Base-by-base conservation (phyloP, 2,113 vertebrate genomes). In the Pachyramphus minor region DNA sequence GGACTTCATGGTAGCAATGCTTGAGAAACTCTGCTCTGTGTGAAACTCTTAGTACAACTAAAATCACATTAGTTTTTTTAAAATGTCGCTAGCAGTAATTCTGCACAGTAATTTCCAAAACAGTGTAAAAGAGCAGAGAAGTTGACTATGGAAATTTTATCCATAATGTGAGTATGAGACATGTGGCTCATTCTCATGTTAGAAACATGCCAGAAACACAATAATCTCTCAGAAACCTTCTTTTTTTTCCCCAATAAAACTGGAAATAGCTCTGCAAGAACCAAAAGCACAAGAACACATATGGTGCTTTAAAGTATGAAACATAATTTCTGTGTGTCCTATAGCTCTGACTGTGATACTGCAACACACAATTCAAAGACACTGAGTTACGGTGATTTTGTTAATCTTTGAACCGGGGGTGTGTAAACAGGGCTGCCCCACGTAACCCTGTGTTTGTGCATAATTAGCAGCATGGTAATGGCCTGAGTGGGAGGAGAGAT, bases 1-100 rank as follows among this genome's bases (percentile, higher is more conserved):
- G 30, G 41, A 84, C 60, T 17, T 28, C 30, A 45, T 79, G 49
- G 62, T 24, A 90, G 49, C 44, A 87, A 45, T 73, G 58, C 37
- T 55, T 92, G 76, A 76, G 52, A 90, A 93, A 53, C 21, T 71
- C 63, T 71, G 42, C 82, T 94, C 72, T 84, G 79, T 42, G 35
- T 88, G 82, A 92, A 88, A 77, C 50, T 91, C 42, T 56, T 45
- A 49, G 15, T 15, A 30, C 45, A 79, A 78, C 93, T 94, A 79
- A 87, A 95, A 87, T 35, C 56, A 53, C 23, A 37, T 75, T 78
- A 44, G 12, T 68, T 90, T 63, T 41, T 71, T 78, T 24, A 5
- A 90, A 90, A 58, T 79, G 42, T 42, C 31, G 35, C 22, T 16
- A 22, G 22, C 44, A 63, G 73, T 60, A 87, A 63, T 55, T 80